Evolutionary conservation across 64 coral and sea anemone genomes (phyloP), one percentile per base, ranked within the genome.

Genomic region (Dendrophyllia cribrosa): DNA sequence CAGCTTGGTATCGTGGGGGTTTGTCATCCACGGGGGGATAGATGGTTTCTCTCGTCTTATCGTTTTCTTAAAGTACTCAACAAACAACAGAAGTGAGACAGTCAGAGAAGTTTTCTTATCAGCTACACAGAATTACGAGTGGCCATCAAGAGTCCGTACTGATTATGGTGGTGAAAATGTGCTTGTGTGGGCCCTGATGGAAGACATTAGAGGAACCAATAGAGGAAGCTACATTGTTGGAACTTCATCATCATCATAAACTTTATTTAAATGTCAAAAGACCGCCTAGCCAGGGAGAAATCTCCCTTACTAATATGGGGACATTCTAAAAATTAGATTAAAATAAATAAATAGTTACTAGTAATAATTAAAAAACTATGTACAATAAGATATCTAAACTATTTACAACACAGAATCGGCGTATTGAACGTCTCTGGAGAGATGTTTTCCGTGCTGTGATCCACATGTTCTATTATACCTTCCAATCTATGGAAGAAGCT

Each of bases 391-490:
- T n/a, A n/a, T n/a, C n/a, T n/a, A n/a, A n/a, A n/a, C n/a, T n/a
- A n/a, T n/a, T n/a, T n/a, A n/a, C 91, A 46, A 77, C 74, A 19
- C 92, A 79, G 5, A 94, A 88, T 51, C 92, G 88, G 50, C 76
- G 67, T 7, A 94, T 94, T 21, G 78, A 94, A 26, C 70, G 86
- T 3, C 67, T 94, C 46, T 89, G 86, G 86, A 65, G 87, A 56
- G 87, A 94, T 68, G 78, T 94, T 7, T 94, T 94, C 51, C 16
- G 67, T 81, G 76, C 63, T 76, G 78, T 94, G 72, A 75, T 85
- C 48, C 87, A 82, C 80, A 86, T 93, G 13, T 93, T 93, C 24
- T 92, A 88, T 58, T 93, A 93, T 13, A 88, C 85, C 12, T 94
- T 75, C 34, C 73, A 70, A 66, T 74, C 90, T 67, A 77, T 78